A percentile compares a stretch with the other conserved stretches of the same genome.
Evolutionary conservation across 1,140 invertebrate species (phyloP).

Genomic region (Zaprionus nigranus): DNA sequence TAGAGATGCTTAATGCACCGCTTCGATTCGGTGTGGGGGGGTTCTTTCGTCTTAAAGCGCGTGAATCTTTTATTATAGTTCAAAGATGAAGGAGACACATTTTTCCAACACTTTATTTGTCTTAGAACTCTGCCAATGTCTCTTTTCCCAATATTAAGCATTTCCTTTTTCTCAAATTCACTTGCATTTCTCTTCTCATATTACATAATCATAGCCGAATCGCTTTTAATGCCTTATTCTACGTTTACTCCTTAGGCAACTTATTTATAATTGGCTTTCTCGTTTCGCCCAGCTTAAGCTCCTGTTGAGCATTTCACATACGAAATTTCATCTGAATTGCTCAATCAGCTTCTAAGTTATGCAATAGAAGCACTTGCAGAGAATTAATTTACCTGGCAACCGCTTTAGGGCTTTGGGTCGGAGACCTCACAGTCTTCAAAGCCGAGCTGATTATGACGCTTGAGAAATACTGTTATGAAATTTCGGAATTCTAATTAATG

Average conservation of each 20-base stretch:
- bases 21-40: too few relatives aligned
- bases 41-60: too few relatives aligned
- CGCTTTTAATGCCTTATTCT: neutral
- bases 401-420: neutral
- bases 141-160: too few relatives aligned
- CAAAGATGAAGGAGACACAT: too few relatives aligned
- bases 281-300: neutral
- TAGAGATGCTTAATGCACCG: too few relatives aligned
- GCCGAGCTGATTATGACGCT: neutral
- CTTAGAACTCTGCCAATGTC: too few relatives aligned
- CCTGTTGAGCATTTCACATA: neutral
- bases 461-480: neutral
- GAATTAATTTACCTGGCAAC: conserved; percentile 2
- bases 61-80: too few relatives aligned
- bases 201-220: neutral
- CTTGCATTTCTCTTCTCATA: neutral
- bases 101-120: too few relatives aligned
- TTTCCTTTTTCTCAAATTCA: too few relatives aligned
- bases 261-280: neutral
- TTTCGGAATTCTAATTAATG: neutral
- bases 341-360: neutral
- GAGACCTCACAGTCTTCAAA: neutral
- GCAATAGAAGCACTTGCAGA: neutral
- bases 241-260: neutral
- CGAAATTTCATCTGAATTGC: neutral